Evolutionary conservation across 64 coral and sea anemone species (phyloP).

Genomic region (Exaiptasia diaphana): DNA sequence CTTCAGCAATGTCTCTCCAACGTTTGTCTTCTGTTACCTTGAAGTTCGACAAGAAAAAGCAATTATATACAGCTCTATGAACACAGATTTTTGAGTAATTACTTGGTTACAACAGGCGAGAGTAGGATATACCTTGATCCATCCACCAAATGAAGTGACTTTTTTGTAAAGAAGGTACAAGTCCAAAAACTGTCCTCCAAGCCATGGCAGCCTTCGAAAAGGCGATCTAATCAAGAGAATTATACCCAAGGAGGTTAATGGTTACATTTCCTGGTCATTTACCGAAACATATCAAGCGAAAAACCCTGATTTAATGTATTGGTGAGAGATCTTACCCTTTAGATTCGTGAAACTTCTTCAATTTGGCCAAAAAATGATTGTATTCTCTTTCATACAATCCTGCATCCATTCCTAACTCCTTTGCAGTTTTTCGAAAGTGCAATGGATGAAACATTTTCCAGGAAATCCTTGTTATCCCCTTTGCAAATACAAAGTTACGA

Average conservation of each 20-base stretch:
- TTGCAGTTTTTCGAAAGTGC: conserved; percentile 77
- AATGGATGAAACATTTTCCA: conserved; percentile 54
- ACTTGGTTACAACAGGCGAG: neutral
- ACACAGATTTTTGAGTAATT: neutral
- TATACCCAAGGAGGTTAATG: conserved; percentile 17
- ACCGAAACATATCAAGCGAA: conserved; percentile 65
- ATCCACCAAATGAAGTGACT: conserved; percentile 87
- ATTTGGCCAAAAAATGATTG: conserved; percentile 93
- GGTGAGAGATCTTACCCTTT: conserved; percentile 71
- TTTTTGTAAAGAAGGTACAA: conserved; percentile 95
- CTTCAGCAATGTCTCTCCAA: conserved; percentile 94
- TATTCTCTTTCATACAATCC: conserved; percentile 83
- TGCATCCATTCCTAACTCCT: conserved; percentile 76
- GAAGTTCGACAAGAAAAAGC: conserved; percentile 5
- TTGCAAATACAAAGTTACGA: conserved; percentile 57
- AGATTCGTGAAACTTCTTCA: conserved; percentile 91
- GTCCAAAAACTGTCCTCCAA: conserved; percentile 93
- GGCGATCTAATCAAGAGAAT: conserved; percentile 81
- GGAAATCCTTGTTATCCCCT: conserved; percentile 52
- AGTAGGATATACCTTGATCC: conserved; percentile 74
- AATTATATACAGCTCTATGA: neutral
- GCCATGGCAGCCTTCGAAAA: conserved; percentile 82
- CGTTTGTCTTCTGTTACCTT: conserved; percentile 93
- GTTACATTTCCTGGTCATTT: neutral
- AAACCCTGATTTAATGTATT: conserved; percentile 34